A percentile compares a stretch with the other conserved stretches of the same genome.
phyloP scores from a whole-genome alignment of 2,888 invertebrate species.

The Dichetophora obliterata region DNA sequence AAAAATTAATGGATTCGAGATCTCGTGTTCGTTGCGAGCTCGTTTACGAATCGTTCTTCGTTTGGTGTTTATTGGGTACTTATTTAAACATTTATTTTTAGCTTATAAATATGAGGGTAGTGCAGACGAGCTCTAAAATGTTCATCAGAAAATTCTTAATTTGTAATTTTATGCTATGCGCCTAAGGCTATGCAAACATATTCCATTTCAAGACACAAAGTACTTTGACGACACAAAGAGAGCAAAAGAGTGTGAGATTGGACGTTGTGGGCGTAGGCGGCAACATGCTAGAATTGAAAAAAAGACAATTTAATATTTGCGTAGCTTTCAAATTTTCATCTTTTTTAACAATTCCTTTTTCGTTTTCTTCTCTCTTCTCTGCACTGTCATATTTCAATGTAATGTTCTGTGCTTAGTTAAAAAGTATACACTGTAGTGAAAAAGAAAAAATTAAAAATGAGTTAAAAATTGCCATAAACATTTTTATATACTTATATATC shows the following conservation, averaged over 20 bases:
- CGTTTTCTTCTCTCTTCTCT: background rate
- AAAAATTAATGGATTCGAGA: too few species aligned
- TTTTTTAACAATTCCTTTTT: background rate
- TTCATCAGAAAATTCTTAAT: background rate
- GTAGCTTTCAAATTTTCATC: background rate
- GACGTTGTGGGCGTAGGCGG: background rate
- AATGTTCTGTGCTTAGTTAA: background rate
- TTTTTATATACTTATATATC: background rate
- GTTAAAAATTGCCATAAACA: too few species aligned
- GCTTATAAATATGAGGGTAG: too few species aligned
- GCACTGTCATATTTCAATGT: background rate
- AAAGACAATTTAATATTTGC: background rate
- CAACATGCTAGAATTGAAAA: background rate
- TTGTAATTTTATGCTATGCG: constrained; percentile 10
- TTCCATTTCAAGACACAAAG: background rate
- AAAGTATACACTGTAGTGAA: background rate
- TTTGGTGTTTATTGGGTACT: too few species aligned
- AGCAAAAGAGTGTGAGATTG: background rate
- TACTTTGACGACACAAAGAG: background rate
- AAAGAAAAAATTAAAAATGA: background rate
- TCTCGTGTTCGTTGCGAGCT: too few species aligned
- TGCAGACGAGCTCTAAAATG: too few species aligned
- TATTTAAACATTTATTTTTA: too few species aligned
- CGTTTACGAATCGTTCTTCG: too few species aligned
- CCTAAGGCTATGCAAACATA: background rate